Base-by-base conservation (phyloP, 2,797 vertebrate genomes). In the Onychomys leucogaster region DNA sequence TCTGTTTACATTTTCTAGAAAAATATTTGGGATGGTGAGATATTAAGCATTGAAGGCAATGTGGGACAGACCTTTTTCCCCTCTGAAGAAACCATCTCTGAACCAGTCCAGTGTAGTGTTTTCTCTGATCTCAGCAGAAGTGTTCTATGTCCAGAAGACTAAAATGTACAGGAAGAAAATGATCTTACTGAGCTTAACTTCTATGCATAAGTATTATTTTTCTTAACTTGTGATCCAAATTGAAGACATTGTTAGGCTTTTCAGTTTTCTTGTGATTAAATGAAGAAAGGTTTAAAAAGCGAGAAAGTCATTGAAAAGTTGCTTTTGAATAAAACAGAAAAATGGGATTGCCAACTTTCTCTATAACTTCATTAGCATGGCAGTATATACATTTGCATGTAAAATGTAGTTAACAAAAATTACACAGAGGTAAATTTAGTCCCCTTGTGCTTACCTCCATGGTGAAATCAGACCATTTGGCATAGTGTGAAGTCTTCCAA, bases 401-500 rank as follows among this genome's bases (percentile, higher is more conserved):
- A 95, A 96, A 96, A 98, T 96, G 95, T 95, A 97, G 94, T 84
- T 97, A 97, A 96, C 73, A 97, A 88, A 71, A 96, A 97, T 97
- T 97, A 89, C 95, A 92, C 61, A 97, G 92, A 97, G 95, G 95
- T 93, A 97, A 96, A 91, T 96, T 98, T 96, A 96, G 94, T 96
- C 94, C 83, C 94, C 94, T 95, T 37, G 23, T 94, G 93, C 61
- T 97, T 97, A 93, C 81, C 97, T 97, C 88, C 82, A 43, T 97
- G 96, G 95, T 78, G 55, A 97, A 98, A 94, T 89, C 94, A 97
- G 97, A 97, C 96, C 97, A 96, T 97, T 98, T 96, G 95, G 94
- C 96, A 97, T 86, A 97, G 93, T 97, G 96, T 96, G 89, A 97
- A 97, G 63, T 98, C 94, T 97, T 97, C 97, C 96, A 94, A 97